Conservation (phyloP, 2,113 vertebrate genomes). For the Macroglossus sobrinus region DNA sequence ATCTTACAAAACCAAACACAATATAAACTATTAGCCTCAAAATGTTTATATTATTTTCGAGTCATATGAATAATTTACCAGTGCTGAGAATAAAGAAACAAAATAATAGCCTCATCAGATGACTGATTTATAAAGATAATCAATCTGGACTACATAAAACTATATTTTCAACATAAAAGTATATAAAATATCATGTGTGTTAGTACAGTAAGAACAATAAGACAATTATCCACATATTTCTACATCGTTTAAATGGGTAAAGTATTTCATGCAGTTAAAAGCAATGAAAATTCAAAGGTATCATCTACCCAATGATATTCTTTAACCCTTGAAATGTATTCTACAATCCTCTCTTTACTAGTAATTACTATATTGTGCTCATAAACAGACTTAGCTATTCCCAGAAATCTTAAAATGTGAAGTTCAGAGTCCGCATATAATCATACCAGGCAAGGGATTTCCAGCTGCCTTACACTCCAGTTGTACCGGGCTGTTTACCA, state of each 20-base stretch:
- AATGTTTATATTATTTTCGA: neutral
- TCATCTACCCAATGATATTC: neutral
- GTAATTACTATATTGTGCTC: neutral
- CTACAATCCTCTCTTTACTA: neutral
- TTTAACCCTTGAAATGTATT: neutral
- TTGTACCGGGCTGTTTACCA: conserved; percentile 88
- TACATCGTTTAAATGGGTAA: neutral
- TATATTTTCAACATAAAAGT: neutral
- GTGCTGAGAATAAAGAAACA: neutral
- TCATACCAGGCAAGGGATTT: conserved; percentile 90
- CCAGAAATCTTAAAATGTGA: neutral
- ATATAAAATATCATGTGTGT: neutral
- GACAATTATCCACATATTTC: neutral
- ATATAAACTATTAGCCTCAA: neutral
- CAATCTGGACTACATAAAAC: neutral
- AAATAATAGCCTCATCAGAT: neutral
- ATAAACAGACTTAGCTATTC: neutral
- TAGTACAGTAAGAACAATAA: neutral
- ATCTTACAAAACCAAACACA: neutral
- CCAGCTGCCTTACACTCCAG: conserved; percentile 92
- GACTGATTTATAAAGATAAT: neutral
- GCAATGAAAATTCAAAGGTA: neutral
- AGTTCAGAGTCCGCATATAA: neutral
- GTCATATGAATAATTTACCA: neutral
- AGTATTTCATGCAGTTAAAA: neutral